Evolutionary conservation across 2,113 vertebrate species (phyloP).

Genomic region (Bathybates hornii): DNA sequence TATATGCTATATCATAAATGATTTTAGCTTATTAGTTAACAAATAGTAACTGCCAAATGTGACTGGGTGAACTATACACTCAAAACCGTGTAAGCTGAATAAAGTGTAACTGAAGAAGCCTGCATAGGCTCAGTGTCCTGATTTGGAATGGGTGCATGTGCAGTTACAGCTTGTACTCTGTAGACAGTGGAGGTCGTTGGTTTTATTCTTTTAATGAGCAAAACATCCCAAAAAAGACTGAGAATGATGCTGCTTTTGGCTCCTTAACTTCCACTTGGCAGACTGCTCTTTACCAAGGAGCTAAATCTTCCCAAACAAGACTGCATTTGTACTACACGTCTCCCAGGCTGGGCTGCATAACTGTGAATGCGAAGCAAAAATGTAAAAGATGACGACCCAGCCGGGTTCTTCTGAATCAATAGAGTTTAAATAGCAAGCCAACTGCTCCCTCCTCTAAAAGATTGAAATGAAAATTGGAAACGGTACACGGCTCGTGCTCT

Average conservation of each 20-base stretch:
- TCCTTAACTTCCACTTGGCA: neutral
- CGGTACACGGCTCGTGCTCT: neutral
- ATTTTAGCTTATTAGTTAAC: neutral
- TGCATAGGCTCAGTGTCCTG: neutral
- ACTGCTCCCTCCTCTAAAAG: neutral
- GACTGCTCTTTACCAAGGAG: neutral
- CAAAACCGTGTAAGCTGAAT: neutral
- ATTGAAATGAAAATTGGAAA: neutral
- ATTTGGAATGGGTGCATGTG: neutral
- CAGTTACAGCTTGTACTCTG: neutral
- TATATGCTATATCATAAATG: neutral
- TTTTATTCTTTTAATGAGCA: neutral
- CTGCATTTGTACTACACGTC: neutral
- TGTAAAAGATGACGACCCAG: neutral
- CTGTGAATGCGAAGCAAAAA: neutral
- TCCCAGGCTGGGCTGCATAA: neutral
- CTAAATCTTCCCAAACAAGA: neutral
- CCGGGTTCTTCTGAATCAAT: neutral
- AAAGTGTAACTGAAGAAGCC: neutral
- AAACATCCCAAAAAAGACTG: neutral
- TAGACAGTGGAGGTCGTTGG: neutral
- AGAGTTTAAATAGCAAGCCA: neutral
- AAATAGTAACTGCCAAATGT: too few species aligned
- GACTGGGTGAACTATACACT: neutral
- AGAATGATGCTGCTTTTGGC: neutral